phyloP scores from a whole-genome alignment of 35 echinoderm and acorn worm genomes.

The Apostichopus californicus region DNA sequence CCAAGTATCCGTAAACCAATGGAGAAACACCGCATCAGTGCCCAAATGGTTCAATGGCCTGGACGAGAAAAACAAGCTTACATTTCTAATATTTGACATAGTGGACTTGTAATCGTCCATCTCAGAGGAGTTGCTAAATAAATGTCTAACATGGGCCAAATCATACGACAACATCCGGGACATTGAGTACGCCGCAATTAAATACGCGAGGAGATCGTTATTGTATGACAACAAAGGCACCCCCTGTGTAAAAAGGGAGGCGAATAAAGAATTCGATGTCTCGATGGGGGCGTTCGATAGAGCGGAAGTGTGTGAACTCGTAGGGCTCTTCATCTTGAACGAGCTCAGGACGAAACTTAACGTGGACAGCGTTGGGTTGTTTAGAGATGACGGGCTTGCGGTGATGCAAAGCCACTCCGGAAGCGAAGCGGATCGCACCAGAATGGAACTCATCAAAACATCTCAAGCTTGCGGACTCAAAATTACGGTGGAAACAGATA shows the following conservation, averaged over 20 bases:
- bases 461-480: no score
- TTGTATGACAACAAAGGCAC: neutral
- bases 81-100: constrained; percentile 12
- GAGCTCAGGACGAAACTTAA: no score
- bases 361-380: no score
- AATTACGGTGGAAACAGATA: no score
- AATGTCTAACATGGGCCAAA: neutral
- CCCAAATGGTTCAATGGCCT: constrained; percentile 39
- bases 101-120: constrained; percentile 5
- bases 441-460: no score
- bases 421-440: no score
- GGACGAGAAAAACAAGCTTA: neutral
- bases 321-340: no score
- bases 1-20: constrained; percentile 31
- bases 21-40: constrained; percentile 45
- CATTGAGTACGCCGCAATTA: neutral
- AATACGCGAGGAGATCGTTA: constrained; percentile 5
- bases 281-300: no score
- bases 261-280: no score
- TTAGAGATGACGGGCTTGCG: no score
- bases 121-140: neutral
- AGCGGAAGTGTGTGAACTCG: no score
- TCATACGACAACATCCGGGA: neutral
- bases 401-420: no score
- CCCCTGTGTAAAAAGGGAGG: neutral